These are phyloP conservation scores for Pantelozetes paolii DNA, from an alignment of 2,888 invertebrate genomes.

Conservation along the genomic window DNA sequence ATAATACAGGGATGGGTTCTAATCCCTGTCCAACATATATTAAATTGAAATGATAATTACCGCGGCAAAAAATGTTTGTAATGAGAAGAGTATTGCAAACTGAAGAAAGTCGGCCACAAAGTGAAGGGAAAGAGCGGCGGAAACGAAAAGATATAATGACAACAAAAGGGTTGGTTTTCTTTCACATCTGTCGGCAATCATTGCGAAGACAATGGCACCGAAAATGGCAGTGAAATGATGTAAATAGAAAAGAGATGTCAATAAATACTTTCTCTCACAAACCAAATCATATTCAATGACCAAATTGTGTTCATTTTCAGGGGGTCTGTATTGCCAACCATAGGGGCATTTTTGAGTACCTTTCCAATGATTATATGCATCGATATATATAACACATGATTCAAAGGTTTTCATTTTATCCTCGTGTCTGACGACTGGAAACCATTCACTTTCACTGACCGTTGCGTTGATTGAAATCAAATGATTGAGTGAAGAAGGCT, in stretches of 20 bases:
- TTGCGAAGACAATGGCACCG: conserved; percentile 44
- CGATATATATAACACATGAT: conserved; percentile 44
- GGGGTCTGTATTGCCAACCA: conserved; percentile 46
- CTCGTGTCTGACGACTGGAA: conserved; percentile 25
- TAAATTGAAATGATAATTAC: too few species aligned
- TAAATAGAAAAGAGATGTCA: conserved; percentile 44
- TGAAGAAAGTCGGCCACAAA: conserved; percentile 44
- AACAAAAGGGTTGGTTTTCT: conserved; percentile 43
- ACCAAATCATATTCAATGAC: conserved; percentile 47
- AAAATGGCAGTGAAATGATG: conserved; percentile 43
- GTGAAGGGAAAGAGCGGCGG: conserved; percentile 45
- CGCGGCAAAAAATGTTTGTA: conserved; percentile 45
- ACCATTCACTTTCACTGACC: conserved; percentile 43
- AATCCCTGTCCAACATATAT: too few species aligned
- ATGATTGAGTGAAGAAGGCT: not conserved
- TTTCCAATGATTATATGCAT: conserved; percentile 46
- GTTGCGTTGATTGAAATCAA: not conserved
- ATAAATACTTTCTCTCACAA: conserved; percentile 45
- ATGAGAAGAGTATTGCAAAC: conserved; percentile 44
- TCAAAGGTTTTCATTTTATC: conserved; percentile 43
- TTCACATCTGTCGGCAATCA: conserved; percentile 47
- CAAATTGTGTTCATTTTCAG: conserved; percentile 42
- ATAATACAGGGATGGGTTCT: too few species aligned
- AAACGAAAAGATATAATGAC: conserved; percentile 44
- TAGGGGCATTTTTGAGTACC: conserved; percentile 45